Evolutionary conservation across 2,888 invertebrate species (phyloP), one percentile per base, ranked within the genome.

Genomic region (Nomada lathburiana): DNA sequence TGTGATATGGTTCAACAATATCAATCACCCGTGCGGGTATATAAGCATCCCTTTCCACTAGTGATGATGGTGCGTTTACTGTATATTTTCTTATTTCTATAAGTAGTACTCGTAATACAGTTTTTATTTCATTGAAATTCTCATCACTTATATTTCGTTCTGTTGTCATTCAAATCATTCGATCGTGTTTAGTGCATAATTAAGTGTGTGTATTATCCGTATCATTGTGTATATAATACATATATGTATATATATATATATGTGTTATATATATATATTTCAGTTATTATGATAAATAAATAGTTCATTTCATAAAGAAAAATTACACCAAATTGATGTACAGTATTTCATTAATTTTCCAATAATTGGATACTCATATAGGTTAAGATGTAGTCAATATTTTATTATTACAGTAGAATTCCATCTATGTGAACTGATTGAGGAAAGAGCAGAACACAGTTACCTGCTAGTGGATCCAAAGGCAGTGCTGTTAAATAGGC

Each of bases 31-130:
- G 97, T 98, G 72, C 96, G 98, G 95, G 98, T 99, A 89, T 99
- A 98, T 95, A 98, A 98, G 94, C 96, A 97, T 94, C 97, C 98
- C 70, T 99, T 99, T 94, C 98, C 98, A 94, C 96, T 99, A 94
- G 98, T 98, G 90, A 98, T 99, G 98, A 97, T 97, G 95, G 98
- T 98, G 94, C 96, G 97, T 96, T 94, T 79, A 62, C 80, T 64
- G 62, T 76, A 76, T 63, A 59, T 68, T 82, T 83, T 84, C 63
- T 64, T 76, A 68, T 76, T 70, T 70, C 29, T 20, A 20, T 83
- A 76, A 20, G 80, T 85, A 86, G 70, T 71, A 82, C 85, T 87
- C 73, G 80, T 13, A n/a, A 57, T 52, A 42, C 10, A 23, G 47
- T 55, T 29, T 29, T 44, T 20, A 42, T 57, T 69, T 71, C 20